A percentile compares a stretch with the other conserved stretches of the same genome.
These are phyloP conservation scores for Smithornis capensis DNA, from an alignment of 2,113 vertebrate species.

Conservation along the genomic window DNA sequence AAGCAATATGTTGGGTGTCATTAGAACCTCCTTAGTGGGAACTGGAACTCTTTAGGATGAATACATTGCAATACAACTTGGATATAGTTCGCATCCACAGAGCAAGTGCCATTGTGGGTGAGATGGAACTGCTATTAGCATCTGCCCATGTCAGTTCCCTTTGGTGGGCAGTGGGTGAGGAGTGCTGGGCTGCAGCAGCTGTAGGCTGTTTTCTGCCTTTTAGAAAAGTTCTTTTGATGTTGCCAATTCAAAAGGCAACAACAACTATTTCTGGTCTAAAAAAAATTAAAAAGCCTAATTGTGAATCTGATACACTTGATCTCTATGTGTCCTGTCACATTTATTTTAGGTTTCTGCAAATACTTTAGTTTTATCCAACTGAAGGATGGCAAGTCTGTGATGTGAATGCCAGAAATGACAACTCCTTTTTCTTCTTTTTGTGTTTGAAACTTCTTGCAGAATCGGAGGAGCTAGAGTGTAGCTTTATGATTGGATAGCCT, in stretches of 20 bases:
- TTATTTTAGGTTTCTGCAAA: neutral
- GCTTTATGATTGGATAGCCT: neutral
- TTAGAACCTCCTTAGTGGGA: neutral
- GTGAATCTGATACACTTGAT: neutral
- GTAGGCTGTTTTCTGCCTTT: neutral
- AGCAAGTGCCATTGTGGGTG: neutral
- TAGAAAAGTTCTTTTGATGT: neutral
- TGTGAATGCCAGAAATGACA: slow-evolving; percentile 10
- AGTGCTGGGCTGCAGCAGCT: neutral
- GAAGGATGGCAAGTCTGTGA: neutral
- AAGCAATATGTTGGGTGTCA: neutral
- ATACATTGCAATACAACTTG: neutral
- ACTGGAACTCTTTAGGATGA: neutral
- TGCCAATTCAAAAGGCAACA: neutral
- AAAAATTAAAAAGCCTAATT: neutral
- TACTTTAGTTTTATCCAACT: slow-evolving; percentile 8
- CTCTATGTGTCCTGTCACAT: neutral
- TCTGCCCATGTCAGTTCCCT: neutral
- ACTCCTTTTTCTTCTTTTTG: neutral
- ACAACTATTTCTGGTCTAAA: neutral
- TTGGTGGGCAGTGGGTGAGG: neutral
- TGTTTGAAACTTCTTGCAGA: neutral
- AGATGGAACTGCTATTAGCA: neutral
- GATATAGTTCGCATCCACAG: neutral
- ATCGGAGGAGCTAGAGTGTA: neutral